Conservation (phyloP, 2,888 invertebrate genomes). For the Lymantria monacha region DNA sequence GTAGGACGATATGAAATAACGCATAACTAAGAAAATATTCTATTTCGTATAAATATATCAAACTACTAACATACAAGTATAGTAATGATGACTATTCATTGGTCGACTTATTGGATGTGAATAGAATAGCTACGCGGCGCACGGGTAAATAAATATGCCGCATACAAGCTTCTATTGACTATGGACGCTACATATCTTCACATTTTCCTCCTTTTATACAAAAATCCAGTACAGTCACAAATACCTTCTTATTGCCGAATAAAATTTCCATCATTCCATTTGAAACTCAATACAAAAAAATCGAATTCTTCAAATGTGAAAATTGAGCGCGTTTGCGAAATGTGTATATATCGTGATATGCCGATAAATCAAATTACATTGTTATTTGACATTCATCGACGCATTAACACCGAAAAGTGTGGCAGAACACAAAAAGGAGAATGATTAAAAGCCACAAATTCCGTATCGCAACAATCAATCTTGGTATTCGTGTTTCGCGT, state of each 20-base stretch:
- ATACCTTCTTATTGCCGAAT: not conserved
- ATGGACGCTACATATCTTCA: not conserved
- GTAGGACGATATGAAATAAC: no score
- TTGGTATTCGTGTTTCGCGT: constrained; percentile 31
- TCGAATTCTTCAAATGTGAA: not conserved
- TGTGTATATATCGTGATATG: not conserved
- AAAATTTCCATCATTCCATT: not conserved
- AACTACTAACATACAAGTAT: no score
- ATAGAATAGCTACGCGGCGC: not conserved
- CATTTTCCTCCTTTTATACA: not conserved
- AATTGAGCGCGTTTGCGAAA: not conserved
- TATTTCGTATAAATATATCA: no score
- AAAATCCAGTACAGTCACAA: not conserved
- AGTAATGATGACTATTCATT: not conserved
- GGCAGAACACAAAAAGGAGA: constrained; percentile 23
- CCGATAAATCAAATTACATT: constrained; percentile 5
- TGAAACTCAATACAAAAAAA: not conserved
- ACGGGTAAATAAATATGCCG: not conserved
- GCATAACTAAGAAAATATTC: no score
- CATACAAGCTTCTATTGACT: not conserved
- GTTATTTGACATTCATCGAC: constrained; percentile 18
- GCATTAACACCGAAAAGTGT: constrained; percentile 18
- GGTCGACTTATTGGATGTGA: not conserved
- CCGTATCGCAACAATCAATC: constrained; percentile 34
- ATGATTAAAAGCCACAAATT: constrained; percentile 29